These are phyloP conservation scores for Epizoanthus fatuus DNA, from an alignment of 92 coral and sea anemone genomes.

Conservation along the genomic window DNA sequence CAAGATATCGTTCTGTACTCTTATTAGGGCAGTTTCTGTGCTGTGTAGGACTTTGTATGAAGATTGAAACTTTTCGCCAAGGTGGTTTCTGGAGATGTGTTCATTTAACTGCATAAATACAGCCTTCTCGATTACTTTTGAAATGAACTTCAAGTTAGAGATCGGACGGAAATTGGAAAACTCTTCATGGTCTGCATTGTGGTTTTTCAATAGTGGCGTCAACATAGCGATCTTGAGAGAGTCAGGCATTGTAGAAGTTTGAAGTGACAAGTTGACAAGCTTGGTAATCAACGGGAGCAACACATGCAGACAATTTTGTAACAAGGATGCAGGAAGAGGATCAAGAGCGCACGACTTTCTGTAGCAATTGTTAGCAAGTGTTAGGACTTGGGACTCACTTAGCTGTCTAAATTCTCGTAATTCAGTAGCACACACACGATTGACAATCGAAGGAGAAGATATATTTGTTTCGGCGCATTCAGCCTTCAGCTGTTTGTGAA, in stretches of 20 bases:
- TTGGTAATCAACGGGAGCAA: background rate
- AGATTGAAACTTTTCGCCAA: no score
- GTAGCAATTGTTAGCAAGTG: background rate
- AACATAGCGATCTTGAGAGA: constrained; percentile 3
- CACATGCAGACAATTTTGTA: background rate
- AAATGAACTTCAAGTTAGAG: background rate
- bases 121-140: background rate
- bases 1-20: background rate
- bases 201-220: background rate
- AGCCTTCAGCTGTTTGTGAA: background rate
- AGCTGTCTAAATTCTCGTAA: background rate
- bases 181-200: constrained; percentile 4
- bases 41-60: no score
- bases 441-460: background rate
- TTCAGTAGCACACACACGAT: background rate
- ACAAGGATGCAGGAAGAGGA: background rate
- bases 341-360: background rate
- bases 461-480: no score
- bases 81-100: constrained; percentile 5
- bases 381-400: background rate
- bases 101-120: background rate
- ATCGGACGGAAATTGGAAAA: background rate
- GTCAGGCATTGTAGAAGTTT: background rate
- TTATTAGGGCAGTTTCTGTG: background rate
- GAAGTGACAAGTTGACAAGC: constrained; percentile 1